A percentile compares a stretch with the other conserved stretches of the same genome.
phyloP scores from a whole-genome alignment of 2,888 invertebrate species.

The Eristalis pertinax region DNA sequence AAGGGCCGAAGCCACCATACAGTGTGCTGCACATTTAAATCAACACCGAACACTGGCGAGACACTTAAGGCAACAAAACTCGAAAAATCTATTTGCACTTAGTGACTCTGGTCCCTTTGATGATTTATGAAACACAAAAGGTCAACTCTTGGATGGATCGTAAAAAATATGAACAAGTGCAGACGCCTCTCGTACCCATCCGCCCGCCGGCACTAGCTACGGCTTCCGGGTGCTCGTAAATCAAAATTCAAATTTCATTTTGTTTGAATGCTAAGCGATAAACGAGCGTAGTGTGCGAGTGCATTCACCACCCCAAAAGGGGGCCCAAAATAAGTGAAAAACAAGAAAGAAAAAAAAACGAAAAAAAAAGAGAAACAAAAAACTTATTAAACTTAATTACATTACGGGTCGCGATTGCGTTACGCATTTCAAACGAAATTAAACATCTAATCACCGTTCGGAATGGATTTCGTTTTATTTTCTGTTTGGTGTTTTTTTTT shows the following conservation, averaged over 20 bases:
- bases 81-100: constrained; percentile 8
- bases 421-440: constrained; percentile 52
- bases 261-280: constrained; percentile 17
- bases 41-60: background rate
- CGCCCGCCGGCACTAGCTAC: background rate
- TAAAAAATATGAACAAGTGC: background rate
- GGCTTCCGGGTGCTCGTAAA: constrained; percentile 51
- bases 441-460: constrained; percentile 48
- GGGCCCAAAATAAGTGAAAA: background rate
- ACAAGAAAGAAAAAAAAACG: background rate
- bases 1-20: background rate
- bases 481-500: constrained; percentile 12
- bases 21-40: constrained; percentile 12
- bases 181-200: background rate
- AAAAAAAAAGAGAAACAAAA: background rate
- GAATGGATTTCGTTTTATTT: background rate
- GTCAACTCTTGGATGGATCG: background rate
- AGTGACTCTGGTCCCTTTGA: background rate
- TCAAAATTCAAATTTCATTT: constrained; percentile 26
- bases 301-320: background rate
- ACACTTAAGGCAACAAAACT: constrained; percentile 1
- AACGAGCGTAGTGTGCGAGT: background rate
- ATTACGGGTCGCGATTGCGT: constrained; percentile 39
- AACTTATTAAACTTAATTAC: constrained; percentile 47
- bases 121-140: constrained; percentile 9